Conservation (phyloP, 2,113 vertebrate species). For the Neolamprologus falcicula region DNA sequence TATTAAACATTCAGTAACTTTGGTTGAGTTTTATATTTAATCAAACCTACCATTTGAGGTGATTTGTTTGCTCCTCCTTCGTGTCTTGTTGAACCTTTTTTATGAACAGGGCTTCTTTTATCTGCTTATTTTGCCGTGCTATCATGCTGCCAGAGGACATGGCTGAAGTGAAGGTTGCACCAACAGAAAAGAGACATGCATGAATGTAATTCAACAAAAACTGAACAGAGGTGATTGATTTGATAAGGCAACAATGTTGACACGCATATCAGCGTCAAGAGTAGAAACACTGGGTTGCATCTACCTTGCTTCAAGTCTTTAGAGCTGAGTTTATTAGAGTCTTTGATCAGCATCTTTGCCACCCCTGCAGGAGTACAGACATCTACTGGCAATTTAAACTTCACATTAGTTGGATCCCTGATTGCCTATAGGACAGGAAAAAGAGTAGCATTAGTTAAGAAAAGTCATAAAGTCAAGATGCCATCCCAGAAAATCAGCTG, state of each 20-base stretch:
- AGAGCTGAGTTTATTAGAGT: constrained; percentile 74
- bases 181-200: not conserved
- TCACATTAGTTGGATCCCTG: constrained; percentile 47
- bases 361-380: constrained; percentile 79
- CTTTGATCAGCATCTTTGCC: constrained; percentile 81
- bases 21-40: not conserved
- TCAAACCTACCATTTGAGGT: constrained; percentile 73
- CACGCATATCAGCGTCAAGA: not conserved
- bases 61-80: constrained; percentile 72
- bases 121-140: constrained; percentile 64
- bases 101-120: constrained; percentile 81
- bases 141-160: constrained; percentile 37
- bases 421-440: not conserved
- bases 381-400: constrained; percentile 62
- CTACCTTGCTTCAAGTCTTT: constrained; percentile 81
- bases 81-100: constrained; percentile 72
- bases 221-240: not conserved
- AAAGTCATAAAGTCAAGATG: not conserved
- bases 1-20: not conserved
- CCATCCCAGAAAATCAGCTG: not conserved
- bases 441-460: not conserved
- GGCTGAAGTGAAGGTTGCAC: constrained; percentile 10
- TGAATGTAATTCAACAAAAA: not conserved
- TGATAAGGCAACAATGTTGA: not conserved
- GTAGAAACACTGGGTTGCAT: not conserved